A percentile compares a stretch with the other conserved stretches of the same genome.
Evolutionary conservation across 2,888 invertebrate genomes (phyloP).

Genomic region (Hirtodrosophila alboralis): DNA sequence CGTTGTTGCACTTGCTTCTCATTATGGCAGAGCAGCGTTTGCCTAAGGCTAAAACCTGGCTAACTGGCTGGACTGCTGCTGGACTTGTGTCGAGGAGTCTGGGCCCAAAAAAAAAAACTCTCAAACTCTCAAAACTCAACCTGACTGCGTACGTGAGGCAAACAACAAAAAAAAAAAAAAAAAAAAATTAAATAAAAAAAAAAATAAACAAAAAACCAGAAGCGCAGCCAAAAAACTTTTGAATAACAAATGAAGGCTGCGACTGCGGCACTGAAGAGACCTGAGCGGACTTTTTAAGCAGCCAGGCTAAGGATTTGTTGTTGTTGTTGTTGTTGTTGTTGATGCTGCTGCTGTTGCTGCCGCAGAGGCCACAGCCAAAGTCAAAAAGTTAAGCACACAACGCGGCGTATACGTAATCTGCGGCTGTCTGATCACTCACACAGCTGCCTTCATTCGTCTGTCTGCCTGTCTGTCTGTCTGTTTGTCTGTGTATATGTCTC

Average conservation of each 20-base stretch:
- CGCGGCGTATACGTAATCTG: slow-evolving; percentile 77
- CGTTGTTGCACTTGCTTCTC: slow-evolving; percentile 4
- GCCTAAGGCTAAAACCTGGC: slow-evolving; percentile 13
- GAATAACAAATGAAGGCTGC: slow-evolving; percentile 80
- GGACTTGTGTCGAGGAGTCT: slow-evolving; percentile 30
- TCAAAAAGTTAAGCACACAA: slow-evolving; percentile 75
- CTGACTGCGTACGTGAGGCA: slow-evolving; percentile 36
- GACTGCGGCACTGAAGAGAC: slow-evolving; percentile 60
- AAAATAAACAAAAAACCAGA: slow-evolving; percentile 21
- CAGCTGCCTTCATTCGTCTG: slow-evolving; percentile 11
- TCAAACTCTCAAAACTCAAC: slow-evolving; percentile 19
- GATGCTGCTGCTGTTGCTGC: slow-evolving; percentile 21
- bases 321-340: slow-evolving; percentile 9
- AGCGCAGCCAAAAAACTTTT: slow-evolving; percentile 71
- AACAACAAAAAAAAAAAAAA: background rate
- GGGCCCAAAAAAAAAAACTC: too few species aligned
- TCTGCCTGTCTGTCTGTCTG: slow-evolving; percentile 43
- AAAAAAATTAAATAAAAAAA: slow-evolving; percentile 12
- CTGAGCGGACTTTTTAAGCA: slow-evolving; percentile 77
- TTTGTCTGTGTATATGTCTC: slow-evolving; percentile 44
- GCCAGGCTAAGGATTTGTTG: slow-evolving; percentile 18
- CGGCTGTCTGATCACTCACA: slow-evolving; percentile 72
- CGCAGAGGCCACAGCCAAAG: slow-evolving; percentile 66
- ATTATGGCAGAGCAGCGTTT: slow-evolving; percentile 12
- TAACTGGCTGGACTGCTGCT: slow-evolving; percentile 23